Evolutionary conservation across 2,797 vertebrate species (phyloP).

Genomic region (Acanthornis magna): DNA sequence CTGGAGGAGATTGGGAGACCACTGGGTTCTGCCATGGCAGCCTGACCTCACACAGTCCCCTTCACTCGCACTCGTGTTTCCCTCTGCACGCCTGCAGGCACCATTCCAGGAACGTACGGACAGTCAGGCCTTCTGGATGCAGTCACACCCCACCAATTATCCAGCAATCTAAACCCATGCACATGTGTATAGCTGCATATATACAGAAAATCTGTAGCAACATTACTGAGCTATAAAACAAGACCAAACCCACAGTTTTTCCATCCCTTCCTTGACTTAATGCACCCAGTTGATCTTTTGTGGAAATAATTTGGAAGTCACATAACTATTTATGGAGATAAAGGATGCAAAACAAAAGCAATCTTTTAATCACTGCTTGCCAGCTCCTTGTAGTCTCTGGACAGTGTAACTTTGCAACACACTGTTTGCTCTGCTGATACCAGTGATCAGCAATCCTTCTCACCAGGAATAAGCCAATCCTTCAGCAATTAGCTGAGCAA

Average conservation of each 20-base stretch:
- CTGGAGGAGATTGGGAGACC: neutral
- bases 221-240: neutral
- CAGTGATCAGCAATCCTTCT: neutral
- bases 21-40: neutral
- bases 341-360: neutral
- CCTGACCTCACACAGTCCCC: neutral
- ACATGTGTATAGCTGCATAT: neutral
- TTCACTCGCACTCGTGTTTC: neutral
- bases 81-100: neutral
- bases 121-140: neutral
- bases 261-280: neutral
- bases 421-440: neutral
- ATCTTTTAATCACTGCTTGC: neutral
- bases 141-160: neutral
- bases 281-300: neutral
- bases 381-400: neutral
- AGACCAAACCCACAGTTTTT: neutral
- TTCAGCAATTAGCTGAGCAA: constrained; percentile 8
- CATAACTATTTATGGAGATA: neutral
- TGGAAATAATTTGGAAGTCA: neutral
- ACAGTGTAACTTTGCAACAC: neutral
- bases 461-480: neutral
- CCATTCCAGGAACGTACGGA: neutral
- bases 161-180: constrained; percentile 15
- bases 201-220: constrained; percentile 7